Base-by-base conservation (phyloP, 2,113 vertebrate genomes). In the Lampris incognitus region DNA sequence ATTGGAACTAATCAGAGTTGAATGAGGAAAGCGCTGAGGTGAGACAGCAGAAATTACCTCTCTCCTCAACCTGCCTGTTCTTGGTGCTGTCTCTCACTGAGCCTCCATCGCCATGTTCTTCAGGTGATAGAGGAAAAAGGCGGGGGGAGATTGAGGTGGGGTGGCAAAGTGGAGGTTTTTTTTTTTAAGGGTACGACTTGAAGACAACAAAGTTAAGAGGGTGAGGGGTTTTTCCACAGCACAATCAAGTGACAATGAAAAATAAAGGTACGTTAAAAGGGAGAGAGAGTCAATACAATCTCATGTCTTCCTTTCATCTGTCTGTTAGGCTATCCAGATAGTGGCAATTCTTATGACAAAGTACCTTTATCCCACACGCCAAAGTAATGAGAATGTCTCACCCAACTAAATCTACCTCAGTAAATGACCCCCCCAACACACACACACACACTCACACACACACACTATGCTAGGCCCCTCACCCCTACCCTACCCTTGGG, bases 11-110 rank as follows among this genome's bases (percentile, higher is more conserved):
- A 94, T 94, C 91, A 94, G 88, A 91, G 78, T 74, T 69, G 89
- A 93, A 93, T 94, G 89, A 92, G 78, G 87, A 93, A 92, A 91
- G 92, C 90, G 78, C 69, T 91, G 91, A 93, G 91, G 91, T 94
- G 92, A 93, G 85, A 93, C 92, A 87, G 87, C 85, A 93, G 92
- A 91, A 92, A 94, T 92, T 74, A 89, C 86, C 90, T 88, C 72
- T 57, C 75, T 85, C 75, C 77, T 79, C 71, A 56, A 66, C 67
- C 82, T 76, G 77, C 86, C 72, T 64, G 62, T 57, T 77, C 72
- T 75, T 36, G 8, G 3, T 76, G 72, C 76, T 74, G 76, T 11
- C 83, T 86, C 84, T 86, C 70, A 66, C 63, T 66, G 58, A 85
- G 73, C 66, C 74, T 74, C 74, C 76, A 80, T 88, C 83, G 81